Evolutionary conservation across 2,888 invertebrate species (phyloP), one percentile per base, ranked within the genome.

Genomic region (Lypha dubia): DNA sequence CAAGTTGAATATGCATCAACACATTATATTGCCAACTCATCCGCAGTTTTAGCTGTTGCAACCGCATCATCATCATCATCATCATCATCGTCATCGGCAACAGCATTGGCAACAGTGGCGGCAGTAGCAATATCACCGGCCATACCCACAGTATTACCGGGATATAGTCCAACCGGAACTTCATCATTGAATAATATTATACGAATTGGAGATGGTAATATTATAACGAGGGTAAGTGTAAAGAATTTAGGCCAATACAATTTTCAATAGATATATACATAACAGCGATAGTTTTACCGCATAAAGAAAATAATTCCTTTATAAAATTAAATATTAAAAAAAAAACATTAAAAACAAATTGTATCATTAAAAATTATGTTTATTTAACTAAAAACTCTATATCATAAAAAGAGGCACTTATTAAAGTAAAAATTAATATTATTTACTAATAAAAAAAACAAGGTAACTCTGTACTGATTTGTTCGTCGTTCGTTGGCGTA

Each of bases 191-290:
- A 90, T 75, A 89, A 89, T 49, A 88, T 90, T 79, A 83, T 91
- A 22, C 88, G 91, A 68, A 90, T 92, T 53, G 91, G 90, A 3
- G 92, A 92, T 88, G 92, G 92, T 83, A 92, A 89, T 86, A 88
- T 91, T 60, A 89, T 92, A 63, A 88, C 88, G 4, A 88, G 90
- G 86, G 92, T 92, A 89, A 90, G 91, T 88, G 62, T 7, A 41
- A 28, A 71, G 0, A 2, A 13, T n/a, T 56, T 51, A 41, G 11
- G 13, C 0, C 38, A 38, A 13, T 3, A 38, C 28, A 28, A 28
- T 2, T 28, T 28, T 28, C 5, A 28, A 5, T 28, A 28, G 2
- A 28, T 28, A 28, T 28, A 4, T 28, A n/a, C n/a, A n/a, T n/a
- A n/a, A n/a, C n/a, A n/a, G n/a, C n/a, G n/a, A n/a, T n/a, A n/a